Conservation (phyloP, 1,140 invertebrate genomes). For the Caenorhabditis briggsae region DNA sequence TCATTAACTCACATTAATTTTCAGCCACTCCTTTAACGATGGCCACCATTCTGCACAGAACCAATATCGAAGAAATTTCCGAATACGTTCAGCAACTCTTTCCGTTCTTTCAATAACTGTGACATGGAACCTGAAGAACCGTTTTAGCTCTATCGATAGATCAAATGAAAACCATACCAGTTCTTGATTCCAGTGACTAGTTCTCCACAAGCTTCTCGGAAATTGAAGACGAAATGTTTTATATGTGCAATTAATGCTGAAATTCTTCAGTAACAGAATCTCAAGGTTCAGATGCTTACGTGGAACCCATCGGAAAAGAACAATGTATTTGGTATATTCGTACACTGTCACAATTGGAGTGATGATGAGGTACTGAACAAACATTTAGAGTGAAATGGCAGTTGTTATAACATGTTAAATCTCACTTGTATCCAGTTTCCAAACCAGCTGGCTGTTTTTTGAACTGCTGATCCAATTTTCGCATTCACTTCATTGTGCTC, state of each 20-base stretch:
- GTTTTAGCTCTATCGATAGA: too few relatives aligned
- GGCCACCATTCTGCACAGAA: constrained; percentile 69
- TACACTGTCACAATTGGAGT: constrained; percentile 54
- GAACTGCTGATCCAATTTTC: constrained; percentile 53
- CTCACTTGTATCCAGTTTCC: constrained; percentile 18
- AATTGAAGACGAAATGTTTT: constrained; percentile 56
- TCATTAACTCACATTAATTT: constrained; percentile 11
- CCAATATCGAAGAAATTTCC: constrained; percentile 64
- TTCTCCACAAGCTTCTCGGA: background rate
- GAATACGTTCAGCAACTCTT: constrained; percentile 17
- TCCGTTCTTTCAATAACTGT: background rate
- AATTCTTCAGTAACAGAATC: background rate
- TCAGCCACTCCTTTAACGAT: constrained; percentile 59
- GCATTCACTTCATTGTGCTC: constrained; percentile 60
- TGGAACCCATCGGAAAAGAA: constrained; percentile 60
- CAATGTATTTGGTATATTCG: constrained; percentile 49
- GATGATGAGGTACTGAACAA: too few relatives aligned
- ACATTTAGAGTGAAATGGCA: too few relatives aligned
- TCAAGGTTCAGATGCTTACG: background rate
- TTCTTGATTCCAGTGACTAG: constrained; percentile 21
- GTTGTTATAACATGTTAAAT: background rate
- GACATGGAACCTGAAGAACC: background rate
- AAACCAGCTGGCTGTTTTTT: background rate
- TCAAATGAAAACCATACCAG: background rate
- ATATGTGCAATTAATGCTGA: constrained; percentile 52